A percentile compares a stretch with the other conserved stretches of the same genome.
phyloP scores from a whole-genome alignment of 92 coral and sea anemone species.

The Virgularia gustaviana region DNA sequence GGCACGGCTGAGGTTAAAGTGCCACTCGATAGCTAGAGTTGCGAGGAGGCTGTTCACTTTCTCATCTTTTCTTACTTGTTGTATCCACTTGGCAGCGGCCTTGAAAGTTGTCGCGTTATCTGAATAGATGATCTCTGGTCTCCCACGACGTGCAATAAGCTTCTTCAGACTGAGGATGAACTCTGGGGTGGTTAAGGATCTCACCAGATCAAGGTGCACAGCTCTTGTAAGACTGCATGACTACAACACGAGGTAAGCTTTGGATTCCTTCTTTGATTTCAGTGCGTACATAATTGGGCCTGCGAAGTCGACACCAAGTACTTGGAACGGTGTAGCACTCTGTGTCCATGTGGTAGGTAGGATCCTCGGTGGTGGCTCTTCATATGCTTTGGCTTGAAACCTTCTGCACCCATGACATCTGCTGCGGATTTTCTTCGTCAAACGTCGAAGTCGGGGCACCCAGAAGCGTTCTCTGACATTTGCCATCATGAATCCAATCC shows the following conservation, averaged over 20 bases:
- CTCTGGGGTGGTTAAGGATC: conserved; percentile 13
- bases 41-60: too few species aligned
- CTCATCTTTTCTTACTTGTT: too few species aligned
- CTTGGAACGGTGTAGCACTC: conserved; percentile 43
- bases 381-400: conserved; percentile 29
- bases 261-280: conserved; percentile 24
- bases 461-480: conserved; percentile 43
- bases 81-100: too few species aligned
- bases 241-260: conserved; percentile 20
- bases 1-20: too few species aligned
- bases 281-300: conserved; percentile 31
- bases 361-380: conserved; percentile 41
- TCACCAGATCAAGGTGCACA: conserved; percentile 16
- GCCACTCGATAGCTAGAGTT: too few species aligned
- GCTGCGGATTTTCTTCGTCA: conserved; percentile 37
- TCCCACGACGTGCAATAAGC: conserved; percentile 5
- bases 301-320: conserved; percentile 39
- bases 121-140: too few species aligned
- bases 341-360: conserved; percentile 28
- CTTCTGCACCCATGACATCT: conserved; percentile 43
- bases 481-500: conserved; percentile 44
- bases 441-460: conserved; percentile 40
- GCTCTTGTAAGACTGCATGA: conserved; percentile 42
- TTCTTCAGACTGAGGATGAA: conserved; percentile 20
- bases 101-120: too few species aligned